Conservation (phyloP, 2,797 vertebrate species). For the Epinephelus awoara region DNA sequence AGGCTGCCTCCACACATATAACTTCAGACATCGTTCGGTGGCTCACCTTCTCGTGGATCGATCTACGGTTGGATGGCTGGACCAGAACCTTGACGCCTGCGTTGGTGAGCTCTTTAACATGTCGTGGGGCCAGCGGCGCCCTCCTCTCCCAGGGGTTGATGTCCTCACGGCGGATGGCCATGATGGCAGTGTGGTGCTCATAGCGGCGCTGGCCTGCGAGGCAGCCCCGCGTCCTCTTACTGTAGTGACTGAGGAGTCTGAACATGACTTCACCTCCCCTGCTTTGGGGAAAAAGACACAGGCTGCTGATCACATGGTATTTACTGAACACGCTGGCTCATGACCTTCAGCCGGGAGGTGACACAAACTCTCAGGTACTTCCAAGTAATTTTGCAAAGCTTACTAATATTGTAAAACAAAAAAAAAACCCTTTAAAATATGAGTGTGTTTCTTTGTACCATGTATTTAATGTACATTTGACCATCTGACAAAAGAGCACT, state of each 20-base stretch:
- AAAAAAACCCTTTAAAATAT: too few relatives aligned
- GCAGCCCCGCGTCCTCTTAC: constrained; percentile 61
- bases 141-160: constrained; percentile 96
- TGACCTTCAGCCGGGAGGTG: not conserved
- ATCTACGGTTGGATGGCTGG: constrained; percentile 95
- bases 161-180: constrained; percentile 95
- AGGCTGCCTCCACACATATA: not conserved
- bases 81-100: constrained; percentile 95
- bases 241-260: constrained; percentile 77
- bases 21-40: not conserved
- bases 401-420: too few relatives aligned
- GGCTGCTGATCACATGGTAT: not conserved
- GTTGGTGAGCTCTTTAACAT: constrained; percentile 92
- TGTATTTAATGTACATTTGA: too few relatives aligned
- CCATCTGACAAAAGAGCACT: not conserved
- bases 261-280: constrained; percentile 87
- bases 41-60: constrained; percentile 93
- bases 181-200: constrained; percentile 83
- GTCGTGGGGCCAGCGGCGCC: constrained; percentile 94
- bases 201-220: constrained; percentile 64
- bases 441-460: too few relatives aligned
- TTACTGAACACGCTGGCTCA: not conserved
- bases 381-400: not conserved
- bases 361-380: too few relatives aligned
- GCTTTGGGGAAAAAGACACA: constrained; percentile 42